Conservation (phyloP, 2,888 invertebrate species). For the Dascillus cervinus region DNA sequence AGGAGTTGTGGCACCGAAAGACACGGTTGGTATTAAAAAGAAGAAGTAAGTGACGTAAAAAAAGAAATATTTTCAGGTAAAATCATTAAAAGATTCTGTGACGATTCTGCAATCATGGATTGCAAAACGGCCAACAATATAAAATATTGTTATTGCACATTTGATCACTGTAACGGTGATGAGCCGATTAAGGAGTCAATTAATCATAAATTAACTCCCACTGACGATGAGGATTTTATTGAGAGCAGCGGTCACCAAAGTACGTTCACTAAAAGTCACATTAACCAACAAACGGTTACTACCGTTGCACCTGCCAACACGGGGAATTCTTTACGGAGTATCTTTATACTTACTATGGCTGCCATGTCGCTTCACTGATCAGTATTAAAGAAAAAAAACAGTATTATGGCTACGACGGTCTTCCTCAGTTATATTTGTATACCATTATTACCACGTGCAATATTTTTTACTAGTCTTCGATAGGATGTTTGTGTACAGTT, state of each 20-base stretch:
- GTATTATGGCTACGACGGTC: too few relatives aligned
- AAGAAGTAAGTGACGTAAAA: neutral
- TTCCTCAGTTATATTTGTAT: neutral
- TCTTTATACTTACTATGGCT: slow-evolving; percentile 8
- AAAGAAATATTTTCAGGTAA: slow-evolving; percentile 8
- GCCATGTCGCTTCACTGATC: slow-evolving; percentile 8
- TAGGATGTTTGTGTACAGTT: too few relatives aligned
- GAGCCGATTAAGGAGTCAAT: slow-evolving; percentile 4
- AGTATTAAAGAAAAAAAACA: too few relatives aligned
- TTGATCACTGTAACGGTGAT: slow-evolving; percentile 32
- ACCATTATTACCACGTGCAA: slow-evolving; percentile 6
- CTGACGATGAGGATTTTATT: slow-evolving; percentile 12
- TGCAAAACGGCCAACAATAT: slow-evolving; percentile 33
- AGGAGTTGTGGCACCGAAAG: slow-evolving; percentile 13
- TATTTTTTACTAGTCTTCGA: slow-evolving; percentile 10
- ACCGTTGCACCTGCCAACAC: slow-evolving; percentile 7
- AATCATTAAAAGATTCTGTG: slow-evolving; percentile 25
- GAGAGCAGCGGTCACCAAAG: slow-evolving; percentile 11
- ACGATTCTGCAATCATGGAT: slow-evolving; percentile 25
- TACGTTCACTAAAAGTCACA: slow-evolving; percentile 2
- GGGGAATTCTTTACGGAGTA: slow-evolving; percentile 9
- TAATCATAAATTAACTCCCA: slow-evolving; percentile 3
- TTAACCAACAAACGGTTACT: slow-evolving; percentile 4
- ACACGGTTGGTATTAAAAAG: slow-evolving; percentile 11
- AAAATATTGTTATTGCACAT: slow-evolving; percentile 36